Percentiles rank a stretch among this genome's conserved stretches.
Evolutionary conservation across 2,113 vertebrate genomes (phyloP).

Genomic region (Phyllostomus hastatus): DNA sequence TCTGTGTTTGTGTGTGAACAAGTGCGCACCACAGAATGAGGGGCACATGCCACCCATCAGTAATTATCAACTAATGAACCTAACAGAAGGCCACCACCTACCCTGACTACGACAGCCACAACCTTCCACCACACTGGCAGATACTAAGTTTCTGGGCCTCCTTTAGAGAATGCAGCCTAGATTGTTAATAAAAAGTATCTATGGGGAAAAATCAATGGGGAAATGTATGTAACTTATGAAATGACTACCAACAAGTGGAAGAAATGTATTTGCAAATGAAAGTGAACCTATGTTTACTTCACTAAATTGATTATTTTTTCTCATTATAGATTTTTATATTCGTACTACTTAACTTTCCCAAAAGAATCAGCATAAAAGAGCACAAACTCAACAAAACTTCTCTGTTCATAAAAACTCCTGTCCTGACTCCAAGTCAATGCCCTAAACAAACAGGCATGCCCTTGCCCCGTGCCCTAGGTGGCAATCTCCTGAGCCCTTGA

Average conservation of each 20-base stretch:
- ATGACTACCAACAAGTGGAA: not conserved
- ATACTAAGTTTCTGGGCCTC: not conserved
- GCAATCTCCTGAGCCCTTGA: not conserved
- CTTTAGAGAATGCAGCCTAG: not conserved
- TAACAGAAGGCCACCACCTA: not conserved
- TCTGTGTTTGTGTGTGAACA: not conserved
- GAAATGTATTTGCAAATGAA: conserved; percentile 5
- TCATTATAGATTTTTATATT: not conserved
- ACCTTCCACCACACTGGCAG: not conserved
- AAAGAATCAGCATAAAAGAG: not conserved
- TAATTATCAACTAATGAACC: not conserved
- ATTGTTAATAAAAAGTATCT: not conserved
- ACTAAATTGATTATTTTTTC: not conserved
- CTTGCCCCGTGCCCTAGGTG: not conserved
- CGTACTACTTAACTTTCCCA: not conserved
- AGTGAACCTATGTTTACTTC: not conserved
- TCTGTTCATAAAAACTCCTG: conserved; percentile 14
- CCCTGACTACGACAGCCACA: not conserved
- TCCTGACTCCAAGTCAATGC: not conserved
- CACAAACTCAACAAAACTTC: conserved; percentile 15
- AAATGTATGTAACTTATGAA: not conserved
- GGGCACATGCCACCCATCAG: not conserved
- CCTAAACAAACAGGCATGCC: conserved; percentile 2
- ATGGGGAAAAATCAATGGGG: not conserved
- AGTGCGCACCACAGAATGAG: not conserved